These are phyloP conservation scores for Andrena camellia DNA, from an alignment of 2,888 invertebrate species.

Conservation along the genomic window DNA sequence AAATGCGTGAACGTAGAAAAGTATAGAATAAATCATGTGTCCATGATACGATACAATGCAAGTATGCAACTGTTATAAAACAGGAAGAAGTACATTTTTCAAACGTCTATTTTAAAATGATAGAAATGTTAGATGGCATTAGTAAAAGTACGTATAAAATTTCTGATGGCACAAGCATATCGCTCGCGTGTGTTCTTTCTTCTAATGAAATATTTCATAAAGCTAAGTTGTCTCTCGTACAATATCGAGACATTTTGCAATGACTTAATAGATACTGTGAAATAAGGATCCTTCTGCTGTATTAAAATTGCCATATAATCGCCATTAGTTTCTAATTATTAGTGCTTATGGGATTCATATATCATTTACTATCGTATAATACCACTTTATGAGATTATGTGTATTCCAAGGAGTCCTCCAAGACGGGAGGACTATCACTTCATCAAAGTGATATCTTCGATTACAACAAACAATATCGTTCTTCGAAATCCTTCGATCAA, in stretches of 20 bases:
- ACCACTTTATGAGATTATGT: conserved; percentile 25
- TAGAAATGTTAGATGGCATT: conserved; percentile 23
- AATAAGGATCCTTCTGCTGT: conserved; percentile 24
- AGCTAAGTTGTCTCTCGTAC: conserved; percentile 30
- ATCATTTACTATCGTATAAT: conserved; percentile 40
- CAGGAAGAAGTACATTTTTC: conserved; percentile 26
- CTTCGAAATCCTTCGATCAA: conserved; percentile 3
- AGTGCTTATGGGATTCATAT: conserved; percentile 35
- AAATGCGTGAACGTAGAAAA: conserved; percentile 33
- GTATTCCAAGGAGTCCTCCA: conserved; percentile 3
- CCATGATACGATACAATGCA: conserved; percentile 16
- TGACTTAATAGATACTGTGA: conserved; percentile 18
- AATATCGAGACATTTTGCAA: conserved; percentile 35
- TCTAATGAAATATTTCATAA: conserved; percentile 18
- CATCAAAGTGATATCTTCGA: conserved; percentile 13
- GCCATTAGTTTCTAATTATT: conserved; percentile 46
- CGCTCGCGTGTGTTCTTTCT: not conserved
- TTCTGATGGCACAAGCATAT: conserved; percentile 28
- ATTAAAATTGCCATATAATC: conserved; percentile 36
- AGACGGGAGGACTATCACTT: conserved; percentile 6
- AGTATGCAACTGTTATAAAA: conserved; percentile 17
- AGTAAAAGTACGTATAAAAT: conserved; percentile 53
- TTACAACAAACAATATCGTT: conserved; percentile 19
- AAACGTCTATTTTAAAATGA: conserved; percentile 22
- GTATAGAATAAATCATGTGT: conserved; percentile 16